Percentiles rank a stretch among this genome's conserved stretches.
Evolutionary conservation across 2,888 invertebrate genomes (phyloP).

Genomic region (Druceiella hillmani): DNA sequence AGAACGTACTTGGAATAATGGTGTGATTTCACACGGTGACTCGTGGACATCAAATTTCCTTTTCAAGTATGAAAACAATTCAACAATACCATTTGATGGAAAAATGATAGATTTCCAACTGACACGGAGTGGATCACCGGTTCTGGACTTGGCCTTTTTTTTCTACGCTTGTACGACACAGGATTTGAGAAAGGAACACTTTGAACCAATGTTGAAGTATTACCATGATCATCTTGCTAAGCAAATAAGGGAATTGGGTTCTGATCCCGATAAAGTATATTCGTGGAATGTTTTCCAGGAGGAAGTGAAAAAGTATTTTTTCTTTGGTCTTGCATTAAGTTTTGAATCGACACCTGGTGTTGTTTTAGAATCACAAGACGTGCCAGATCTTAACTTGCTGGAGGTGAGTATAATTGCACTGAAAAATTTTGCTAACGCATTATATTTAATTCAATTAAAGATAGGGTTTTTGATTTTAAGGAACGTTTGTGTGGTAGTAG

Average conservation of each 20-base stretch:
- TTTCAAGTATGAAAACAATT: not conserved
- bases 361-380: too few relatives aligned
- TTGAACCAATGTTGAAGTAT: not conserved
- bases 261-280: not conserved
- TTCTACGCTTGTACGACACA: not conserved
- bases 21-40: not conserved
- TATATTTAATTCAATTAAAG: too few relatives aligned
- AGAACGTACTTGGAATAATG: not conserved
- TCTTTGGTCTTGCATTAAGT: not conserved
- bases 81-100: not conserved
- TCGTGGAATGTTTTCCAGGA: not conserved
- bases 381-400: too few relatives aligned
- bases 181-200: not conserved
- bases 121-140: not conserved
- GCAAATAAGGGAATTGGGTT: not conserved
- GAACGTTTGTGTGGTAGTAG: too few relatives aligned
- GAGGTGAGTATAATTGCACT: too few relatives aligned
- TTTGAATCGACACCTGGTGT: too few relatives aligned
- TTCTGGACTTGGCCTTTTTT: not conserved
- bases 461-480: too few relatives aligned
- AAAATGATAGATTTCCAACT: not conserved
- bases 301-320: slow-evolving; percentile 1
- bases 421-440: too few relatives aligned
- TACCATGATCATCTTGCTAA: not conserved
- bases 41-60: not conserved